Evolutionary conservation across 2,113 vertebrate species (phyloP), one percentile per base, ranked within the genome.

Genomic region (Nothoprocta perdicaria): DNA sequence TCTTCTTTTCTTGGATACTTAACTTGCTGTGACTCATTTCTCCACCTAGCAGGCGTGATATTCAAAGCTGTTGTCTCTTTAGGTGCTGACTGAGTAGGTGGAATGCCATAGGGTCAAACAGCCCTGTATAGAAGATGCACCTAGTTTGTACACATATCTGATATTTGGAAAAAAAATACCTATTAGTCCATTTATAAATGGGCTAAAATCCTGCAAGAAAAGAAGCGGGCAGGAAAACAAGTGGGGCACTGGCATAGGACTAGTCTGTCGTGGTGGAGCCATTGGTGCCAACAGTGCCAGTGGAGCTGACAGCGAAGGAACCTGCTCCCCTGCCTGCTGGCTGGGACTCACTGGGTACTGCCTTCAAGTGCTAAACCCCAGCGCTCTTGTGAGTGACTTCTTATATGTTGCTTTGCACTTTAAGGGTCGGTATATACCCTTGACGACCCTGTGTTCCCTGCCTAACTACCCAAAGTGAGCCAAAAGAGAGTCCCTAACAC

Each of bases 81-180:
- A 15, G 14, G 29, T 62, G 48, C 10, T 82, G 14, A 43, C 45
- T 1, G 8, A 87, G 45, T 23, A 77, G 0, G 0, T 46, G 4
- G 24, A 89, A 87, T 26, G 73, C 82, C 76, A 83, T 71, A 26
- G 76, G 38, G 63, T 85, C 60, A 85, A 93, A 89, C 9, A 60
- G 15, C 24, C 67, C 50, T 71, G 29, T 88, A 53, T 82, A 76
- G 33, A 78, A 58, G 74, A 33, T 26, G 3, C 50, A 57, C 12
- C n/a, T 80, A 21, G 66, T 75, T 87, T 77, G 55, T 45, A 77
- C 79, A 48, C 15, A 14, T 52, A 65, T 14, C 40, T 77, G 26
- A 23, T 66, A n/a, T 68, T 80, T 89, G 75, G 76, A 35, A 57
- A 75, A 2, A 76, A 40, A 1, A 14, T 27, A 55, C 16, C 27